Conservation (phyloP, 1,140 invertebrate species). For the Meloidogyne chitwoodi region DNA sequence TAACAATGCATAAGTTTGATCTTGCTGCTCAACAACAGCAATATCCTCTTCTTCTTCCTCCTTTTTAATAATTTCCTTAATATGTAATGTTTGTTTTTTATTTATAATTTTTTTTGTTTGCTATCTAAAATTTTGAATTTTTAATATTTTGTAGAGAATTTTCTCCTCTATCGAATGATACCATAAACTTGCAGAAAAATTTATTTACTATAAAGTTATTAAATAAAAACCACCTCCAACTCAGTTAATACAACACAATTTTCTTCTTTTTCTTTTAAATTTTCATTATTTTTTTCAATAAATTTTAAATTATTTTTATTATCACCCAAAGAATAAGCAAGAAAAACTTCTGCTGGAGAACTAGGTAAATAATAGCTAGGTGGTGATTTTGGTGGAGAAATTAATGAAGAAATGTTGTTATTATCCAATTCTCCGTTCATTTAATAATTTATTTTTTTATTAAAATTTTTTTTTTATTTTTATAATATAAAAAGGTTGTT, state of each 20-base stretch:
- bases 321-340: neutral
- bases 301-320: neutral
- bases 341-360: slow-evolving; percentile 8
- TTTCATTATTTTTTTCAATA: neutral
- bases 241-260: neutral
- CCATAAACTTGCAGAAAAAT: too few species aligned
- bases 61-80: neutral
- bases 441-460: neutral
- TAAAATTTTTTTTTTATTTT: neutral
- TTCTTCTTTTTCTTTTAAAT: neutral
- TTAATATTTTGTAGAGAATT: too few species aligned
- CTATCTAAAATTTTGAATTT: too few species aligned
- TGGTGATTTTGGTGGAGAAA: neutral
- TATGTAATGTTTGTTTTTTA: too few species aligned
- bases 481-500: neutral
- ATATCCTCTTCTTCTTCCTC: neutral
- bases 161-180: too few species aligned
- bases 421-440: neutral
- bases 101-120: too few species aligned
- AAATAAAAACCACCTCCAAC: neutral
- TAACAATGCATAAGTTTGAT: neutral
- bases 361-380: slow-evolving; percentile 8
- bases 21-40: neutral
- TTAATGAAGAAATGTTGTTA: neutral
- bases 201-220: too few species aligned